phyloP scores from a whole-genome alignment of 2,888 invertebrate species.

The Diadegma fenestrale region DNA sequence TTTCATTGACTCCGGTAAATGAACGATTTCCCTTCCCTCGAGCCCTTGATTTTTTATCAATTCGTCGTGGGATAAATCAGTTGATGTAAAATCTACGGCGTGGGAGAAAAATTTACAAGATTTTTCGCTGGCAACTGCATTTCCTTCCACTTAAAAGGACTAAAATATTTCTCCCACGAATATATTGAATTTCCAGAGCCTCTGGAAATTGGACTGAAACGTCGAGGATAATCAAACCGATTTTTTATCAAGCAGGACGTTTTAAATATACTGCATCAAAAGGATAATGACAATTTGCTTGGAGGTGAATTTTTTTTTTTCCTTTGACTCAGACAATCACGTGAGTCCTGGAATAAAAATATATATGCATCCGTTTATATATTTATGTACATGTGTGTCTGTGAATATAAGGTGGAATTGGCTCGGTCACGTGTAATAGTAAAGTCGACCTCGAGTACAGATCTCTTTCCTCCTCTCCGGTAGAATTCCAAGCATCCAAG shows the following conservation, averaged over 20 bases:
- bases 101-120: slow-evolving; percentile 21
- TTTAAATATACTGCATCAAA: background rate
- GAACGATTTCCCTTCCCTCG: slow-evolving; percentile 6
- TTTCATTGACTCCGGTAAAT: background rate
- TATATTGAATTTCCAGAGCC: background rate
- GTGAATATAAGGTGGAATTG: slow-evolving; percentile 59
- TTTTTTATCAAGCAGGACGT: background rate
- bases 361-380: slow-evolving; percentile 14
- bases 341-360: slow-evolving; percentile 48
- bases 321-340: slow-evolving; percentile 55
- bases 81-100: slow-evolving; percentile 58
- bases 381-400: slow-evolving; percentile 7
- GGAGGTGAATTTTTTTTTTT: slow-evolving; percentile 44
- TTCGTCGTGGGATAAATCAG: too few species aligned
- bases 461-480: slow-evolving; percentile 44
- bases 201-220: background rate
- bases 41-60: slow-evolving; percentile 39
- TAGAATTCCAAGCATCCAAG: slow-evolving; percentile 51
- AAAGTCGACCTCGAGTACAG: slow-evolving; percentile 64
- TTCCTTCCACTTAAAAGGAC: slow-evolving; percentile 1
- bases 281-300: slow-evolving; percentile 10
- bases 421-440: slow-evolving; percentile 68
- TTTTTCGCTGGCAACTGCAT: slow-evolving; percentile 3
- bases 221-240: background rate
- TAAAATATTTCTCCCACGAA: slow-evolving; percentile 1